Evolutionary conservation across 2,888 invertebrate genomes (phyloP), one percentile per base, ranked within the genome.

Genomic region (Ommatoiulus sabulosus): DNA sequence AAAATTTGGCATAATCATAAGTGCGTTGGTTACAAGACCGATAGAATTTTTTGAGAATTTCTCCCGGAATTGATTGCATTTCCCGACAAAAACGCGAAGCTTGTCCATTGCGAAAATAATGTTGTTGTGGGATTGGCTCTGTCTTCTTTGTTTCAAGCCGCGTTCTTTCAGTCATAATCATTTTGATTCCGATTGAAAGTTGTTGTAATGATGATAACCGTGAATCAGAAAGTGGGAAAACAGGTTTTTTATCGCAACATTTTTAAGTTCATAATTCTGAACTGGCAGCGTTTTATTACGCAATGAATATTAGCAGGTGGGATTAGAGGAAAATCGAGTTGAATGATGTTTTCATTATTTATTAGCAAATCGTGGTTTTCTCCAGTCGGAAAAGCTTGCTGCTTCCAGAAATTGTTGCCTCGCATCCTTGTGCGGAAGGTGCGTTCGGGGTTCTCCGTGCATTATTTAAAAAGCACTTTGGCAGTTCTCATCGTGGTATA

Each of bases 321-420:
- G 24, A 72, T 24, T 10, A 24, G 72, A 24, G 72, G 24, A 72
- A 72, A 72, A 72, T 72, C 24, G 72, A 72, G 24, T 72, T 24
- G 72, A 72, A 72, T 72, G 72, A 72, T 72, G 72, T 72, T 72
- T 72, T 72, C 72, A 72, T 72, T 72, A 72, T 72, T 72, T 72
- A 72, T 72, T 24, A 24, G 24, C 72, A 72, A 72, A 72, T 72
- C 72, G 72, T 72, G 72, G 72, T 72, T 52, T 72, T 24, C 24
- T 72, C 72, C 24, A 72, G 24, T 72, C 10, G 24, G 52, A 52
- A 63, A 63, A 63, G 63, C 63, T 20, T 20, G 63, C n/a, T 15
- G 52, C 52, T 52, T 52, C 52, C 15, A 52, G 15, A 35, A 52
- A 46, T 7, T 52, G 52, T 52, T 52, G 10, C 4, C 52, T 52